These are phyloP conservation scores for Phyllostomus discolor DNA, from an alignment of 2,113 vertebrate genomes.

Conservation along the genomic window DNA sequence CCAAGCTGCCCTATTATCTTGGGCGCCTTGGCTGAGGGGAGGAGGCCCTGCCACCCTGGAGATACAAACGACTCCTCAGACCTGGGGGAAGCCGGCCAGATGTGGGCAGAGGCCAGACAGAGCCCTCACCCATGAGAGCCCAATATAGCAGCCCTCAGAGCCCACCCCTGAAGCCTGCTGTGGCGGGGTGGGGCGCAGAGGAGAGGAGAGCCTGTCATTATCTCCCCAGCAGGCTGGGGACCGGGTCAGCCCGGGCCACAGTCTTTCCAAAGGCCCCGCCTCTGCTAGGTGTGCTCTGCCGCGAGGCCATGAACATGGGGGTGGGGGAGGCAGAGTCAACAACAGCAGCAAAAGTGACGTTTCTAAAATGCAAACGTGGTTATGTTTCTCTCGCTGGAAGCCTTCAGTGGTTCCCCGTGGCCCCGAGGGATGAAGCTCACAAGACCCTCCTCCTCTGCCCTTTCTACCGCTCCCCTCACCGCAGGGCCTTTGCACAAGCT, in stretches of 20 bases:
- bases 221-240: not conserved
- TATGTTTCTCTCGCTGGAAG: not conserved
- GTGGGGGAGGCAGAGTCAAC: not conserved
- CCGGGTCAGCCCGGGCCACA: not conserved
- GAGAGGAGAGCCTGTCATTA: constrained; percentile 36
- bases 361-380: not conserved
- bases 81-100: not conserved
- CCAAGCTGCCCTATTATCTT: constrained; percentile 54
- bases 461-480: not conserved
- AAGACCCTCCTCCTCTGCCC: not conserved
- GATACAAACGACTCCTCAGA: constrained; percentile 7
- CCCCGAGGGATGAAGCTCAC: not conserved
- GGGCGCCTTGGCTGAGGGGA: not conserved
- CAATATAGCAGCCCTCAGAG: not conserved
- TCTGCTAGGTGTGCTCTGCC: not conserved
- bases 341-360: not conserved
- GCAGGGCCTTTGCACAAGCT: not conserved
- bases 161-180: not conserved
- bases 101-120: not conserved
- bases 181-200: not conserved
- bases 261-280: not conserved
- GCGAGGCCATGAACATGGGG: not conserved
- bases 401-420: not conserved
- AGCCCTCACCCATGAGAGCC: not conserved
- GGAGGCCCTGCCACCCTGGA: constrained; percentile 39